Percentiles rank a stretch among this genome's conserved stretches.
These are phyloP conservation scores for Epinotia nisella DNA, from an alignment of 2,888 invertebrate genomes.

Conservation along the genomic window DNA sequence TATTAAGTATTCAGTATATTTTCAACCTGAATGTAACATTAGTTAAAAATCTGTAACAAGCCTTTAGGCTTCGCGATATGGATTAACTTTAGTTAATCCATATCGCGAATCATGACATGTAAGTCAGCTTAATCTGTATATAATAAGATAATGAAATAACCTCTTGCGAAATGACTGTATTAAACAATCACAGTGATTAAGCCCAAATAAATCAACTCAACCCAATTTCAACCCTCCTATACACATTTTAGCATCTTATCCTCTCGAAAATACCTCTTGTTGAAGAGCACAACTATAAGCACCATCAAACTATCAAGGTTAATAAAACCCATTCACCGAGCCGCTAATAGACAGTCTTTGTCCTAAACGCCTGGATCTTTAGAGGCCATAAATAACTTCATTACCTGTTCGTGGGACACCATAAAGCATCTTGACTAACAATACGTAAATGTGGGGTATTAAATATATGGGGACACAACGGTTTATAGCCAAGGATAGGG, in stretches of 20 bases:
- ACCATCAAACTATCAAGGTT: constrained; percentile 41
- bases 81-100: no score
- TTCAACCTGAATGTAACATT: no score
- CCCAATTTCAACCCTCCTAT: not conserved
- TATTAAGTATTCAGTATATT: no score
- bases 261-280: constrained; percentile 34
- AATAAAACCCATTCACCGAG: constrained; percentile 39
- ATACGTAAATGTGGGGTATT: constrained; percentile 78
- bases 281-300: constrained; percentile 46
- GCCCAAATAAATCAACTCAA: not conserved
- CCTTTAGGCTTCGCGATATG: no score
- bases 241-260: not conserved
- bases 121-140: not conserved
- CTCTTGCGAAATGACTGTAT: not conserved
- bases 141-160: no score
- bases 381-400: constrained; percentile 79
- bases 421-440: constrained; percentile 75
- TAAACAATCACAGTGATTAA: not conserved
- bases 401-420: constrained; percentile 77
- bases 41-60: no score
- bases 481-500: constrained; percentile 64
- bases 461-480: constrained; percentile 71
- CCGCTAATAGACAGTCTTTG: constrained; percentile 44
- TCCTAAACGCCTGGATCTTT: constrained; percentile 48
- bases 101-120: no score